Base-by-base conservation (phyloP, 2,888 invertebrate species). In the Trichopria drosophilae region DNA sequence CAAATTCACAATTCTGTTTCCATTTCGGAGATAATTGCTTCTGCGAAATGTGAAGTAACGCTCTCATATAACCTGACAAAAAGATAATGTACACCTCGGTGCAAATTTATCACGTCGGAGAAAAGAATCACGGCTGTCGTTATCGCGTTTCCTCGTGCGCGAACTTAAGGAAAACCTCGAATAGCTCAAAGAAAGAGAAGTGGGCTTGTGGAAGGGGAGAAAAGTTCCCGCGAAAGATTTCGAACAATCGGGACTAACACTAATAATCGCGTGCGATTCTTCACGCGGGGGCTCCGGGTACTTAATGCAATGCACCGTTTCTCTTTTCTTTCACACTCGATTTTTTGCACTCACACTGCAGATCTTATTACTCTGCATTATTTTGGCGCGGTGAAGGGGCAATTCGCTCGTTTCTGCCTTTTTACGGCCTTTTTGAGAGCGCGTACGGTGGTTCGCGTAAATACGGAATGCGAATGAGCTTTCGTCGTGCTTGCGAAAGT, bases 401-500 rank as follows among this genome's bases (percentile, higher is more conserved):
- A 53, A 54, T 58, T 47, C 42, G 35, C 31, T 32, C 19, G 20
- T 40, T 34, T 39, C 31, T 32, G 34, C 10, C n/a, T 10, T 45
- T 35, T 49, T 51, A 46, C 35, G 29, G 43, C 39, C 24, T 15
- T 45, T 40, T 43, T 22, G 22, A 19, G 24, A 22, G 32, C 16
- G 32, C n/a, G 40, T 12, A 39, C 19, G 22, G n/a, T n/a, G n/a
- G n/a, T n/a, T n/a, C n/a, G n/a, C n/a, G 2, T 23, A 31, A n/a
- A 28, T 12, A 26, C 13, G 22, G 18, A 29, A 36, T 39, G 48
- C 39, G 35, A 24, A 22, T 42, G 45, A 20, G 28, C 41, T 26
- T 39, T 54, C 41, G 39, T 40, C 57, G 48, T 37, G 42, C 41
- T 34, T 61, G 58, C 58, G 60, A 55, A 58, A 60, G 57, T 62